Conservation (phyloP, 2,888 invertebrate genomes). For the Scaptomyza reducta region DNA sequence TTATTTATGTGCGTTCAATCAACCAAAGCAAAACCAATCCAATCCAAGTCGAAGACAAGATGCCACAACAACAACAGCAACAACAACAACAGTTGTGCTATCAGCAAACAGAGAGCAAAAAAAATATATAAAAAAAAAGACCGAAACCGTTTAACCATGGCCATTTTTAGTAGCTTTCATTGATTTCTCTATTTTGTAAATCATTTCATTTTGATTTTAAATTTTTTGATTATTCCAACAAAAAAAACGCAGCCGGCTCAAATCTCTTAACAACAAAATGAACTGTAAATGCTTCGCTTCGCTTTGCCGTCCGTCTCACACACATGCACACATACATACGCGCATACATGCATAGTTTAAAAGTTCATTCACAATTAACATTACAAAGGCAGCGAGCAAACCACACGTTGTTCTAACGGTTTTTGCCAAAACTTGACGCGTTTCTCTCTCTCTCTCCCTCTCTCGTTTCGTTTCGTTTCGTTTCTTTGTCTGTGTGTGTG, state of each 20-base stretch:
- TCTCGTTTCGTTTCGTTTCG: no score
- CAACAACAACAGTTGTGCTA: slow-evolving; percentile 15
- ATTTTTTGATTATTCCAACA: slow-evolving; percentile 61
- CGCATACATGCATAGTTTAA: slow-evolving; percentile 12
- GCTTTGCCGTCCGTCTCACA: slow-evolving; percentile 15
- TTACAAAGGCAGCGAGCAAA: slow-evolving; percentile 50
- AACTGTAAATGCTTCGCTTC: slow-evolving; percentile 58
- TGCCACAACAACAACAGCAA: slow-evolving; percentile 12
- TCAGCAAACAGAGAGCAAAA: slow-evolving; percentile 16
- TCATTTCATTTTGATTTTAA: slow-evolving; percentile 68
- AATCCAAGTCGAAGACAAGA: slow-evolving; percentile 21
- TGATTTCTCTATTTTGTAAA: slow-evolving; percentile 73
- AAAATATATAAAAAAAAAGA: slow-evolving; percentile 50
- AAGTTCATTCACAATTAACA: slow-evolving; percentile 47
- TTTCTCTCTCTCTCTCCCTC: not conserved
- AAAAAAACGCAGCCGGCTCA: slow-evolving; percentile 2
- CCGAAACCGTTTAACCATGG: slow-evolving; percentile 64
- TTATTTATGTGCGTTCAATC: slow-evolving; percentile 65
- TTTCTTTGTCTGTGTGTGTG: not conserved
- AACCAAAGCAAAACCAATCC: slow-evolving; percentile 35
- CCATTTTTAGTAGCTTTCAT: slow-evolving; percentile 62
- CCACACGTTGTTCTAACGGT: slow-evolving; percentile 65
- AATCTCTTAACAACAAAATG: slow-evolving; percentile 16
- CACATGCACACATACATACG: not conserved
- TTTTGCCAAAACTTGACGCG: slow-evolving; percentile 36